Conservation (phyloP, 2,888 invertebrate genomes). For the Netelia inedita region DNA sequence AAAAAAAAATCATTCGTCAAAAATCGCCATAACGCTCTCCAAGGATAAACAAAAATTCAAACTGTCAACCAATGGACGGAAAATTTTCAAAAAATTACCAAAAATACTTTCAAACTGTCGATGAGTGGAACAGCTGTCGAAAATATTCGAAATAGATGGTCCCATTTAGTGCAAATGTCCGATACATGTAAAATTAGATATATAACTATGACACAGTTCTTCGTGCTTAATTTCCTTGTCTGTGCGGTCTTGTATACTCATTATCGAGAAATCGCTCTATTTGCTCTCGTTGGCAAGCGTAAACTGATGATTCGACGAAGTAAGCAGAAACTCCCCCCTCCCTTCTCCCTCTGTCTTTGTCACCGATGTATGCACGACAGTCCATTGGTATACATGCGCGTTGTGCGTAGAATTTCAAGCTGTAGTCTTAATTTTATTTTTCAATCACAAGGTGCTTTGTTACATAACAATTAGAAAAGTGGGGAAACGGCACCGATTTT, state of each 20-base stretch:
- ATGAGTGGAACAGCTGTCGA: too few relatives aligned
- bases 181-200: neutral
- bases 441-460: conserved; percentile 27
- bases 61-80: too few relatives aligned
- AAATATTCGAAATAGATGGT: too few relatives aligned
- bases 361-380: conserved; percentile 21
- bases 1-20: too few relatives aligned
- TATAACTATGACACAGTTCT: neutral
- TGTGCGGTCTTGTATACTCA: conserved; percentile 37
- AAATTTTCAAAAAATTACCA: too few relatives aligned
- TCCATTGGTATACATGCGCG: conserved; percentile 7
- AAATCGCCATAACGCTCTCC: too few relatives aligned
- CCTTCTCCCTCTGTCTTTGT: neutral
- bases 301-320: conserved; percentile 28
- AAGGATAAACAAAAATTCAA: too few relatives aligned
- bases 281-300: conserved; percentile 13
- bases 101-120: too few relatives aligned
- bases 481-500: conserved; percentile 44
- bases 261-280: conserved; percentile 38
- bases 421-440: conserved; percentile 15
- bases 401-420: conserved; percentile 49
- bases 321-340: neutral
- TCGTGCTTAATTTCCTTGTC: conserved; percentile 8
- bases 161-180: neutral
- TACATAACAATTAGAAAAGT: conserved; percentile 21